These are phyloP conservation scores for Eufriesea mexicana DNA, from an alignment of 1,140 invertebrate genomes.

Conservation along the genomic window DNA sequence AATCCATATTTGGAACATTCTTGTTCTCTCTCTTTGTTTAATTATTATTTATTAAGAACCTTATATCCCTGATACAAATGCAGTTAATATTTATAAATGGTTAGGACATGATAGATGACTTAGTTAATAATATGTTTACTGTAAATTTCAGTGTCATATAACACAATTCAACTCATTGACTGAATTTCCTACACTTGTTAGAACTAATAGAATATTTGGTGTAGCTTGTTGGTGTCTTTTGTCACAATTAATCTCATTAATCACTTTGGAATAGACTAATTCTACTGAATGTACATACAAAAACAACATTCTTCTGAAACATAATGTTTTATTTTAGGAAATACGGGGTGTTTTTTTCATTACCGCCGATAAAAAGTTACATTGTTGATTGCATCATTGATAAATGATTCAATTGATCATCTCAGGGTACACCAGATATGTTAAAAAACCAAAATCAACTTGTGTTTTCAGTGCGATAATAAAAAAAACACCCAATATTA, in stretches of 20 bases:
- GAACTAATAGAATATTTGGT: constrained; percentile 70
- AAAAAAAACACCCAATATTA: constrained; percentile 63
- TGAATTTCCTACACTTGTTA: constrained; percentile 60
- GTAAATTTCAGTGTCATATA: constrained; percentile 49
- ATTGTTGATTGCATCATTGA: constrained; percentile 46
- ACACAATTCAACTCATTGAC: constrained; percentile 56
- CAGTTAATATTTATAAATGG: constrained; percentile 39
- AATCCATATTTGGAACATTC: constrained; percentile 27
- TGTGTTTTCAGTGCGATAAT: constrained; percentile 56
- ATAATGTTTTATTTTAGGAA: constrained; percentile 51
- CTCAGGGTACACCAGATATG: constrained; percentile 28
- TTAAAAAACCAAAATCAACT: constrained; percentile 35
- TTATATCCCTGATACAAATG: constrained; percentile 37
- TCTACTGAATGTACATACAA: constrained; percentile 66
- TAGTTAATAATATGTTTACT: constrained; percentile 44
- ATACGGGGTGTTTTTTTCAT: constrained; percentile 67
- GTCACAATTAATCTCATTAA: constrained; percentile 70
- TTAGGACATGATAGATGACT: constrained; percentile 51
- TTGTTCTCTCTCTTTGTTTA: constrained; percentile 30
- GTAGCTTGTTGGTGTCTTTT: constrained; percentile 75
- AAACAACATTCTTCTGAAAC: constrained; percentile 57
- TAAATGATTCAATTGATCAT: constrained; percentile 36
- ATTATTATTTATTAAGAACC: constrained; percentile 43
- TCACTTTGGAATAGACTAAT: constrained; percentile 69
- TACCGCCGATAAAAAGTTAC: constrained; percentile 51